Evolutionary conservation across 92 coral and sea anemone species (phyloP).

Genomic region (Phenganax subtilis): DNA sequence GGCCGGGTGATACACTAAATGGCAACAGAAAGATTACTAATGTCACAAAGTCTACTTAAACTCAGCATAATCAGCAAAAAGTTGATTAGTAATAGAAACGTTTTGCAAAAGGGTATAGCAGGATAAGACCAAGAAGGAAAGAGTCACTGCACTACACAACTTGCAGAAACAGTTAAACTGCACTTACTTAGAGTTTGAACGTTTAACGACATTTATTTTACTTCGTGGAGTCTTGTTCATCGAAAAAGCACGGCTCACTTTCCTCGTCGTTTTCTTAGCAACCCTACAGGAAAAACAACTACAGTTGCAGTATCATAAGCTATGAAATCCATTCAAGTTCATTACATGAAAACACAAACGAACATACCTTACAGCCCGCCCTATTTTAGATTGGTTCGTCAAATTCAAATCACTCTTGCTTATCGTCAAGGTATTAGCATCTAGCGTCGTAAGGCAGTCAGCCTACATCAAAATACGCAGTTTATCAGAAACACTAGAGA

Average conservation of each 20-base stretch:
- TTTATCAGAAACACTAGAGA: not conserved
- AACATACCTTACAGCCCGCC: conserved; percentile 86
- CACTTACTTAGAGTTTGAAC: conserved; percentile 83
- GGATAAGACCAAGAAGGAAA: not conserved
- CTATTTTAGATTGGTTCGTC: conserved; percentile 60
- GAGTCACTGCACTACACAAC: not conserved
- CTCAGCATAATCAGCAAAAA: too few species aligned
- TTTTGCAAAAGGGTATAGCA: too few species aligned
- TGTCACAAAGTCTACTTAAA: too few species aligned
- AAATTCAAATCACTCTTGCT: conserved; percentile 83
- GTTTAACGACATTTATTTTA: conserved; percentile 54
- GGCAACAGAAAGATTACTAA: not conserved
- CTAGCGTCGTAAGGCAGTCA: conserved; percentile 80
- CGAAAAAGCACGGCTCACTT: conserved; percentile 88
- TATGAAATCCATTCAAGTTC: not conserved
- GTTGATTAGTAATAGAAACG: too few species aligned
- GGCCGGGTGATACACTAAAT: conserved; percentile 37
- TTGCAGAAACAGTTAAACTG: not conserved
- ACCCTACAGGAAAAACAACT: conserved; percentile 51
- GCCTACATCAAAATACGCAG: conserved; percentile 49
- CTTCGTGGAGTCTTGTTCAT: conserved; percentile 92
- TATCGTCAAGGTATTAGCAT: conserved; percentile 74
- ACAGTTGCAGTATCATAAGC: not conserved
- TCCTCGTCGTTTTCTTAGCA: conserved; percentile 85
- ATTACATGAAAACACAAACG: not conserved